Evolutionary conservation across 2,888 invertebrate species (phyloP).

Genomic region (Steinernema hermaphroditum): DNA sequence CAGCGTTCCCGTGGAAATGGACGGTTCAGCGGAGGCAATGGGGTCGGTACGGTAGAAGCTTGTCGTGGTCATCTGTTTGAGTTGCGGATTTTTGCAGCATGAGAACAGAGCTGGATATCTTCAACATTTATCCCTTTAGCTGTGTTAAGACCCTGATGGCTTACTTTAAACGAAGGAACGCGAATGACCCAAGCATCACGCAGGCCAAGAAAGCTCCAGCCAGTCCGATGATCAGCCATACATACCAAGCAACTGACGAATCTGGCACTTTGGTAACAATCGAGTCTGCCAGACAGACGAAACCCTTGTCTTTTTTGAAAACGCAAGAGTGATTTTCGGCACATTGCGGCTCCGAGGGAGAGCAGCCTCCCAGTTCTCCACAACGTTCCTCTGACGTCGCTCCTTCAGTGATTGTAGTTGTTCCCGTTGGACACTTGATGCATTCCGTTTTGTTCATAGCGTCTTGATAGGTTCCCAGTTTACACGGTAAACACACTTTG

Average conservation of each 20-base stretch:
- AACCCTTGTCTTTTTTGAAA: background rate
- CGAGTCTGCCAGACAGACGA: conserved; percentile 4
- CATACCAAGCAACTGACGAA: conserved; percentile 7
- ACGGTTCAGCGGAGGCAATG: conserved; percentile 1
- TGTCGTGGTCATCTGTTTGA: conserved; percentile 37
- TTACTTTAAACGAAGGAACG: conserved; percentile 12
- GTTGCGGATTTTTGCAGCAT: conserved; percentile 35
- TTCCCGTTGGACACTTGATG: background rate
- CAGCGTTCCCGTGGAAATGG: background rate
- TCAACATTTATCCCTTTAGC: background rate
- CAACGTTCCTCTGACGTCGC: background rate
- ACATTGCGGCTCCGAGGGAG: background rate
- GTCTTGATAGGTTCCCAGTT: conserved; percentile 37
- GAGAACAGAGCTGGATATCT: conserved; percentile 18
- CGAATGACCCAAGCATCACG: conserved; percentile 9
- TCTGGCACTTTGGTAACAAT: conserved; percentile 7
- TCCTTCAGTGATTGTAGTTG: background rate
- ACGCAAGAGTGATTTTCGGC: conserved; percentile 15
- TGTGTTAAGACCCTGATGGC: no score
- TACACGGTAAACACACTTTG: conserved; percentile 31
- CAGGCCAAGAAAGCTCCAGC: conserved; percentile 20
- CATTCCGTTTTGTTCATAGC: conserved; percentile 12
- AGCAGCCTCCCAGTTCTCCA: conserved; percentile 7
- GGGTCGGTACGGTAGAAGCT: conserved; percentile 36
- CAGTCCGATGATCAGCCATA: conserved; percentile 16